These are phyloP conservation scores for Lepetodrilus schrolli DNA, from an alignment of 2,888 invertebrate genomes.

Conservation along the genomic window DNA sequence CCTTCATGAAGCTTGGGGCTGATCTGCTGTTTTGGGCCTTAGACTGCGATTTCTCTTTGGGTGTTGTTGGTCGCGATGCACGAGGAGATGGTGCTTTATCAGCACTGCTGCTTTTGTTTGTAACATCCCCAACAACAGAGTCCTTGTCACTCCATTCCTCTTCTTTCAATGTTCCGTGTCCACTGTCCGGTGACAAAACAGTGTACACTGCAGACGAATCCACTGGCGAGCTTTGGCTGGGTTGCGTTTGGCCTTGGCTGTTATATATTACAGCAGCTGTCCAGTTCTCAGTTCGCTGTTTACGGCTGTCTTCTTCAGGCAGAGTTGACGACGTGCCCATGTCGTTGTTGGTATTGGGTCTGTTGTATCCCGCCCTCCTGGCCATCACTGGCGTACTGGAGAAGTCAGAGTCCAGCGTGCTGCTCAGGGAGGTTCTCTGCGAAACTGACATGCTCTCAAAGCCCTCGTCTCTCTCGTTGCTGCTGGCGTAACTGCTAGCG, in stretches of 20 bases:
- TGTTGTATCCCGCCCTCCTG: constrained; percentile 43
- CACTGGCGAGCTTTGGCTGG: constrained; percentile 46
- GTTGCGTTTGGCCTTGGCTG: constrained; percentile 38
- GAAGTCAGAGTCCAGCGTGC: constrained; percentile 70
- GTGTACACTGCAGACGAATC: constrained; percentile 57
- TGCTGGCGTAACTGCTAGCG: constrained; percentile 62
- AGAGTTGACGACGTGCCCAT: constrained; percentile 36
- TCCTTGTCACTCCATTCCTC: constrained; percentile 54
- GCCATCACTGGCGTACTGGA: constrained; percentile 45
- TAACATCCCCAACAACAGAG: neutral
- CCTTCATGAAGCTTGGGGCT: constrained; percentile 65
- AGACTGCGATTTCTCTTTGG: constrained; percentile 31
- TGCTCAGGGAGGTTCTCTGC: constrained; percentile 72
- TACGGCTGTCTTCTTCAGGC: constrained; percentile 59
- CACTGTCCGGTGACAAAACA: constrained; percentile 59
- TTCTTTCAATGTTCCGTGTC: constrained; percentile 60
- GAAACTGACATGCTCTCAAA: constrained; percentile 72
- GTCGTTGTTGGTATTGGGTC: neutral
- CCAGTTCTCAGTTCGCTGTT: constrained; percentile 66
- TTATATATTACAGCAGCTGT: constrained; percentile 59
- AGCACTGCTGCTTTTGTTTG: neutral
- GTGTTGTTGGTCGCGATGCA: constrained; percentile 28
- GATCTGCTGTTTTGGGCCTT: constrained; percentile 46
- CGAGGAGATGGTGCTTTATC: constrained; percentile 27
- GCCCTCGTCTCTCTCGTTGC: constrained; percentile 70